These are phyloP conservation scores for Heliangelus exortis DNA, from an alignment of 2,797 vertebrate species.

Conservation along the genomic window DNA sequence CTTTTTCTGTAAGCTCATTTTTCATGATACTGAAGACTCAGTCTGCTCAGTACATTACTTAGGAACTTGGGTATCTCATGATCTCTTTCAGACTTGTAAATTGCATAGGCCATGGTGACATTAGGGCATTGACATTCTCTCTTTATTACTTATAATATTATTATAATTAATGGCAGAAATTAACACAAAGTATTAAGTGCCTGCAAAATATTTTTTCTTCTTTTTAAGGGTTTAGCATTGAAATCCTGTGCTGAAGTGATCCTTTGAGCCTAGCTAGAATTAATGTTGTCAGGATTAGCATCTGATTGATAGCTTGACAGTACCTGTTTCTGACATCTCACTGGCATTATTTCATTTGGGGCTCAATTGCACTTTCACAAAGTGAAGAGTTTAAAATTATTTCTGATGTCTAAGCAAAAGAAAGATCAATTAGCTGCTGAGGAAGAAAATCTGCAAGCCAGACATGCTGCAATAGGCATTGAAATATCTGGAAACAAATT, in stretches of 20 bases:
- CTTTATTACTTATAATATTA: not conserved
- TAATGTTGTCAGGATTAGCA: not conserved
- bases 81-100: not conserved
- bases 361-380: not conserved
- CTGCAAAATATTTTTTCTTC: not conserved
- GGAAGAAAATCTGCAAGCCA: not conserved
- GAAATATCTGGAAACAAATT: not conserved
- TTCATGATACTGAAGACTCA: not conserved
- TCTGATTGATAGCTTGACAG: slow-evolving; percentile 22
- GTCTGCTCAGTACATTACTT: not conserved
- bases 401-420: slow-evolving; percentile 32
- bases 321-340: slow-evolving; percentile 10
- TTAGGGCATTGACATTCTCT: not conserved
- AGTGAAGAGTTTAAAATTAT: slow-evolving; percentile 8
- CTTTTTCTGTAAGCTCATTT: not conserved
- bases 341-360: not conserved
- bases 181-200: not conserved
- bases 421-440: slow-evolving; percentile 1
- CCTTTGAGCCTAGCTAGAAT: not conserved
- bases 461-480: not conserved
- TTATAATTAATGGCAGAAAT: not conserved
- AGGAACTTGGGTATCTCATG: not conserved
- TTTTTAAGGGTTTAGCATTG: not conserved
- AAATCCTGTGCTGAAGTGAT: not conserved
- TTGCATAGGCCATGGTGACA: not conserved